phyloP scores from a whole-genome alignment of 2,797 vertebrate genomes.

The Lutjanus campechanus region DNA sequence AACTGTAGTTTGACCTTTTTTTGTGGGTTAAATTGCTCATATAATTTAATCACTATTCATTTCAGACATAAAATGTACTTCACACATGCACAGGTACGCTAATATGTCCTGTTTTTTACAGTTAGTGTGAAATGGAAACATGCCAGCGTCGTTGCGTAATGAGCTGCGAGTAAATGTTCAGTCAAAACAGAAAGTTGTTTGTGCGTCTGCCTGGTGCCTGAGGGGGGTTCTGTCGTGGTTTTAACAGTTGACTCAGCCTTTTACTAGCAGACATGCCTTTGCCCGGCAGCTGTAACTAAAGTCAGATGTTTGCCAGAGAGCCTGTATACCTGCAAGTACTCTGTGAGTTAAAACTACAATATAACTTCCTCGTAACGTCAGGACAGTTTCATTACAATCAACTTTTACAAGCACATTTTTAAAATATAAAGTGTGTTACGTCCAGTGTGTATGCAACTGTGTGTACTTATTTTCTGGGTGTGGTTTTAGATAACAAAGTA shows the following conservation, averaged over 20 bases:
- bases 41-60: background rate
- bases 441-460: background rate
- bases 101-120: background rate
- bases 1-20: background rate
- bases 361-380: background rate
- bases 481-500: background rate
- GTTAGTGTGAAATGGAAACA: background rate
- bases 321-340: slow-evolving; percentile 13
- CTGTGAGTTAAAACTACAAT: background rate
- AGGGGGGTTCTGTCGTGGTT: slow-evolving; percentile 39
- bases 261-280: slow-evolving; percentile 37
- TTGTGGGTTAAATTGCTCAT: background rate
- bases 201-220: slow-evolving; percentile 26
- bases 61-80: background rate
- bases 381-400: slow-evolving; percentile 6
- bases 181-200: slow-evolving; percentile 57
- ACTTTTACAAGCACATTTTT: slow-evolving; percentile 5
- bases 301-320: slow-evolving; percentile 48
- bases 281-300: slow-evolving; percentile 22
- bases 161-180: slow-evolving; percentile 10
- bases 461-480: background rate
- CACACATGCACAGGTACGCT: background rate
- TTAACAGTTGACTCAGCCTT: slow-evolving; percentile 31
- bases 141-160: background rate
- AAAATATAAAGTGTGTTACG: slow-evolving; percentile 12